A percentile compares a stretch with the other conserved stretches of the same genome.
phyloP scores from a whole-genome alignment of 1,140 invertebrate genomes.

The Orius insidiosus region DNA sequence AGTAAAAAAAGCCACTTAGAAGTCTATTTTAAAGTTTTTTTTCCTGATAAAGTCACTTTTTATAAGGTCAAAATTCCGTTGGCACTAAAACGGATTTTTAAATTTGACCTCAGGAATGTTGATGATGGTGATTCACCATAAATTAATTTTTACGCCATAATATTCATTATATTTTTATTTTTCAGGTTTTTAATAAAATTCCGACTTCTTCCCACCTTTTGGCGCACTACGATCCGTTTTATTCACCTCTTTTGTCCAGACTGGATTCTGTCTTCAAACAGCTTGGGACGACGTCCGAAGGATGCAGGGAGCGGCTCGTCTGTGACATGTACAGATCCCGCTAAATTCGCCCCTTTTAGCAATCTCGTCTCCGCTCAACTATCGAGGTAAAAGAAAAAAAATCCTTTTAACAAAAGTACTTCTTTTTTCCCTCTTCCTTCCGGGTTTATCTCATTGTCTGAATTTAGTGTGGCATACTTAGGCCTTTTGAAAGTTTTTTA shows the following conservation, averaged over 20 bases:
- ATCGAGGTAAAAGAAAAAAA: constrained; percentile 46
- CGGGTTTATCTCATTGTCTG: not conserved
- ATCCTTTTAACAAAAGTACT: not conserved
- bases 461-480: not conserved
- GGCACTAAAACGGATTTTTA: too few relatives aligned
- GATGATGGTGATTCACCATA: too few relatives aligned
- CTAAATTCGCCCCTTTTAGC: constrained; percentile 58
- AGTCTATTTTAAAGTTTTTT: too few relatives aligned
- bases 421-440: not conserved
- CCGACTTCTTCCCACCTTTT: constrained; percentile 60
- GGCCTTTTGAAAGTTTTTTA: too few relatives aligned
- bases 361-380: constrained; percentile 66
- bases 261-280: constrained; percentile 54
- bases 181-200: constrained; percentile 64
- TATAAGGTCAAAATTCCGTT: too few relatives aligned
- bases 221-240: constrained; percentile 53
- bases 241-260: constrained; percentile 51
- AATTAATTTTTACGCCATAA: not conserved
- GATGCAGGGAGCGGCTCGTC: constrained; percentile 54
- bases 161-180: constrained; percentile 17
- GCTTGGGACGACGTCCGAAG: constrained; percentile 43
- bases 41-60: too few relatives aligned
- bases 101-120: too few relatives aligned
- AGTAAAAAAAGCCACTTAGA: too few relatives aligned
- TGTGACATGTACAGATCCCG: constrained; percentile 68